phyloP scores from a whole-genome alignment of 2,888 invertebrate genomes.

The Pristionchus japonicus region DNA sequence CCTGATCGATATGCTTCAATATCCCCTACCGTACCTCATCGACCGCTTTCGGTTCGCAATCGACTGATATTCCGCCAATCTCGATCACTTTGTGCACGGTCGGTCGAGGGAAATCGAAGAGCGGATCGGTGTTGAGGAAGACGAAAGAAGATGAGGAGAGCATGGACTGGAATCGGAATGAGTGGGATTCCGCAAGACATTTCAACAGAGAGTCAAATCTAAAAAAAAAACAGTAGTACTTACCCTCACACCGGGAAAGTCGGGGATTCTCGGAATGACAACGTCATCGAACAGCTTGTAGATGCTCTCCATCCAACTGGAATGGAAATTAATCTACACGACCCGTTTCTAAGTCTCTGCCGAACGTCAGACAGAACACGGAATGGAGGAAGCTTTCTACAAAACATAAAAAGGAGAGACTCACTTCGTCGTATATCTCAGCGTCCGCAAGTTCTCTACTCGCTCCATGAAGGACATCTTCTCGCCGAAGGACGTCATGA shows the following conservation, averaged over 20 bases:
- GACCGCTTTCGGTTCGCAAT: background rate
- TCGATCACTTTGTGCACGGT: conserved; percentile 43
- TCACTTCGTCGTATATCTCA: background rate
- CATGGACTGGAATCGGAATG: background rate
- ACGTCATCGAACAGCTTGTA: conserved; percentile 13
- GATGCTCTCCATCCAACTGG: conserved; percentile 12
- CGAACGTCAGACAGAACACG: too few species aligned
- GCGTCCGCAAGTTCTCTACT: background rate
- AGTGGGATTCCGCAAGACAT: too few species aligned
- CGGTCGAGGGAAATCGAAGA: conserved; percentile 43
- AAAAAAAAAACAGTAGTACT: too few species aligned
- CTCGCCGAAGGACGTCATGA: conserved; percentile 39
- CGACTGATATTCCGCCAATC: conserved; percentile 36
- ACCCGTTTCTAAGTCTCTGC: too few species aligned
- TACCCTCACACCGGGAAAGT: conserved; percentile 30
- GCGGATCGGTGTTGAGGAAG: conserved; percentile 44
- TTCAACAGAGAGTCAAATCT: too few species aligned
- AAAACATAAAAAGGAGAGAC: too few species aligned
- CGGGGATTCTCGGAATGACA: background rate
- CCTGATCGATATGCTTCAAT: too few species aligned
- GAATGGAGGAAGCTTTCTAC: too few species aligned
- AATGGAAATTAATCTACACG: background rate
- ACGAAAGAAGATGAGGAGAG: background rate
- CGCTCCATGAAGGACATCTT: conserved; percentile 25
- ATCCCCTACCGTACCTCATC: background rate